A percentile compares a stretch with the other conserved stretches of the same genome.
Conservation (phyloP, 2,888 invertebrate genomes). For the Protonemura montana region DNA sequence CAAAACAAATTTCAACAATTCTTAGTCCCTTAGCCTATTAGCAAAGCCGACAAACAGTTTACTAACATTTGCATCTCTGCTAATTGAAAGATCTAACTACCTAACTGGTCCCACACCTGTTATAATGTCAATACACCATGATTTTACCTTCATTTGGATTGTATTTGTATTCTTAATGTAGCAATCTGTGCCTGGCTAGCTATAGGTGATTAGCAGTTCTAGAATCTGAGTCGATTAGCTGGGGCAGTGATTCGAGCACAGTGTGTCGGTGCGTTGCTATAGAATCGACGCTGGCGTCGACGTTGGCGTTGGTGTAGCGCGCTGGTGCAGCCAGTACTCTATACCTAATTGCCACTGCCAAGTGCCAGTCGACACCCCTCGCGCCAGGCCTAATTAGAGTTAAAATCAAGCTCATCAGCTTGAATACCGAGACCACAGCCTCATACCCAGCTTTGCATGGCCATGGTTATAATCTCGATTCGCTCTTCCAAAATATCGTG, state of each 20-base stretch:
- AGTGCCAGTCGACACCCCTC: background rate
- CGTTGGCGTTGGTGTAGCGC: no score
- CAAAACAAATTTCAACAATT: background rate
- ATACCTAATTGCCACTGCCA: background rate
- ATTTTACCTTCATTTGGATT: background rate
- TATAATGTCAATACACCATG: constrained; percentile 4
- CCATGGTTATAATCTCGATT: constrained; percentile 17
- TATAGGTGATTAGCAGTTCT: constrained; percentile 25
- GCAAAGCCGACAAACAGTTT: background rate
- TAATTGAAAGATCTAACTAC: background rate
- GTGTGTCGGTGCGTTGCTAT: no score
- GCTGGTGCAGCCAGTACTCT: background rate
- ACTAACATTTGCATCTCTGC: background rate
- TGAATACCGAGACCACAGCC: constrained; percentile 36
- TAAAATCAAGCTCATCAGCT: background rate
- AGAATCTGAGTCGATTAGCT: constrained; percentile 9
- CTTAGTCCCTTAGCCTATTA: background rate
- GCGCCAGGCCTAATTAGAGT: background rate
- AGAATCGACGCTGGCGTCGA: no score
- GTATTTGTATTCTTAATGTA: constrained; percentile 8
- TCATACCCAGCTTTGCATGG: background rate
- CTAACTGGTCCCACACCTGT: background rate
- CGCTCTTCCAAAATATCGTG: background rate
- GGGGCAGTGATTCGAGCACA: background rate
- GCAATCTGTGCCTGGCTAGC: background rate